These are phyloP conservation scores for Megamerina dolium DNA, from an alignment of 2,888 invertebrate species.

Conservation along the genomic window DNA sequence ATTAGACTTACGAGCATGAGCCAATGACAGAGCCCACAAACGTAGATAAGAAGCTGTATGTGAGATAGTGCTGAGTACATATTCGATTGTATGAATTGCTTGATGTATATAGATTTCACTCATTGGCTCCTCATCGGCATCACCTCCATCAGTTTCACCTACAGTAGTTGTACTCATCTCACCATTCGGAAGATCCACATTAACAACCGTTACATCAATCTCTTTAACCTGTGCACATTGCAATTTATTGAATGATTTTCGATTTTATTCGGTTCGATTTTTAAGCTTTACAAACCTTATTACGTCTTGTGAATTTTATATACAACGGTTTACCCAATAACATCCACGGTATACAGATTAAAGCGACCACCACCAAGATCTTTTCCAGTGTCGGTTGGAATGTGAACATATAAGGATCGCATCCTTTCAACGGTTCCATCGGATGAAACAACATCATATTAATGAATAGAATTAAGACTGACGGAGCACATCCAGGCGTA, in stretches of 20 bases:
- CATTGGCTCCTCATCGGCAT: conserved; percentile 61
- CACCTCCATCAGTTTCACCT: conserved; percentile 48
- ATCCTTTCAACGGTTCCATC: conserved; percentile 46
- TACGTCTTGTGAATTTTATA: conserved; percentile 49
- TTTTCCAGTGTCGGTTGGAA: conserved; percentile 68
- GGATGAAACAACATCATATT: conserved; percentile 71
- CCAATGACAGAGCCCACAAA: conserved; percentile 92
- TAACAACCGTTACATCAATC: conserved; percentile 27
- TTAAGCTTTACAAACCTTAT: conserved; percentile 24
- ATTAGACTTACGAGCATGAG: conserved; percentile 71
- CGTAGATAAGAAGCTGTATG: conserved; percentile 96
- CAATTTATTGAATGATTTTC: conserved; percentile 15
- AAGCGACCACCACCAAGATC: conserved; percentile 70
- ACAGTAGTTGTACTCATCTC: conserved; percentile 22
- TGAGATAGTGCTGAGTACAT: conserved; percentile 90
- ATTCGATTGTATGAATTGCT: conserved; percentile 94
- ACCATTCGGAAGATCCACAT: conserved; percentile 29
- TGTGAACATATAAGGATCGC: conserved; percentile 62
- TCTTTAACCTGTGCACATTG: too few relatives aligned
- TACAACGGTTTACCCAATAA: conserved; percentile 84
- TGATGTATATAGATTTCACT: conserved; percentile 90
- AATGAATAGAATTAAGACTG: conserved; percentile 70
- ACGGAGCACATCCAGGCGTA: conserved; percentile 62
- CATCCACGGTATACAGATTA: conserved; percentile 91
- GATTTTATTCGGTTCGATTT: conserved; percentile 10